These are phyloP conservation scores for Octodon degus DNA, from an alignment of 2,113 vertebrate genomes.

Conservation along the genomic window DNA sequence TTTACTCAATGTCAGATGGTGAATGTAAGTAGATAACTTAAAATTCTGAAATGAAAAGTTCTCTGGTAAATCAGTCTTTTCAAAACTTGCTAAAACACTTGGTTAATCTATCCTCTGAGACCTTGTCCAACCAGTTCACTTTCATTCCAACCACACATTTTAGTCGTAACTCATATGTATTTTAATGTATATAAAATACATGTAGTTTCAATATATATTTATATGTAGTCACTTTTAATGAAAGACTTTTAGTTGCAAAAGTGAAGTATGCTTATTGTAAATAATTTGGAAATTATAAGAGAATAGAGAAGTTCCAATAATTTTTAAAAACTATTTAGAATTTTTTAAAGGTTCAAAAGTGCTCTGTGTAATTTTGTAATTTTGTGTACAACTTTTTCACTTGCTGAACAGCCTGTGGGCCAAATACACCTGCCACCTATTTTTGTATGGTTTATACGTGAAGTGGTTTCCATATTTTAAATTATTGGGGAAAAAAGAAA, in stretches of 20 bases:
- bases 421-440: background rate
- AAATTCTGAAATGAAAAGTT: conserved; percentile 8
- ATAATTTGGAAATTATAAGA: conserved; percentile 47
- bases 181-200: background rate
- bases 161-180: conserved; percentile 34
- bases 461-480: conserved; percentile 38
- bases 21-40: conserved; percentile 29
- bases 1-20: conserved; percentile 65
- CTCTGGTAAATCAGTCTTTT: conserved; percentile 58
- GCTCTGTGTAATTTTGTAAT: conserved; percentile 23
- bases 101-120: conserved; percentile 47
- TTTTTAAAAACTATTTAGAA: background rate
- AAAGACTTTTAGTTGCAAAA: conserved; percentile 26
- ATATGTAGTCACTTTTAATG: conserved; percentile 31
- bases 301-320: background rate
- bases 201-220: background rate
- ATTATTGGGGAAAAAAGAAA: conserved; percentile 13
- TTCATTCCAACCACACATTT: conserved; percentile 63
- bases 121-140: conserved; percentile 56
- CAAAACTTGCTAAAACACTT: conserved; percentile 41
- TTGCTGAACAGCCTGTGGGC: background rate
- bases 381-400: background rate
- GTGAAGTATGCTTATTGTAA: conserved; percentile 30
- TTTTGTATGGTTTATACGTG: background rate
- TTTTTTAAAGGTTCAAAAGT: background rate